phyloP scores from a whole-genome alignment of 2,113 vertebrate genomes.

The Pollimyrus isidori region DNA sequence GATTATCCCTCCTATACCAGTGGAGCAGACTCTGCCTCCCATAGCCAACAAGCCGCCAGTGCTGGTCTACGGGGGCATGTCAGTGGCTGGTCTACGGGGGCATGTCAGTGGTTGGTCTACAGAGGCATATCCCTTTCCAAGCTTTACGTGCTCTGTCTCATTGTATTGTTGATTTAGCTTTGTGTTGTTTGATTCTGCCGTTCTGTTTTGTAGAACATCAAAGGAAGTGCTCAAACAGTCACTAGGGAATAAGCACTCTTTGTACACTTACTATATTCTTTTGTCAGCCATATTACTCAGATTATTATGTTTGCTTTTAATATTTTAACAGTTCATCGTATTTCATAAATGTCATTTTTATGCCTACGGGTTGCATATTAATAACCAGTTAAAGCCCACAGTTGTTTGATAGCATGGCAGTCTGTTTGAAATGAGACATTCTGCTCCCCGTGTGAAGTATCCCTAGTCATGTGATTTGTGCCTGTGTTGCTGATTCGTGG shows the following conservation, averaged over 20 bases:
- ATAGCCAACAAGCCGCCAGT: background rate
- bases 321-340: background rate
- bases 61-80: constrained; percentile 26
- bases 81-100: too few species aligned
- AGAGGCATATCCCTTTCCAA: constrained; percentile 11
- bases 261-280: background rate
- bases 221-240: background rate
- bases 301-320: background rate
- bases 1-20: background rate
- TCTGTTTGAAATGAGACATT: constrained; percentile 28
- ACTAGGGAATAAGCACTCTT: background rate
- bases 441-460: background rate
- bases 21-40: background rate
- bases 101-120: constrained; percentile 30
- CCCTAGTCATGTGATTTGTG: background rate
- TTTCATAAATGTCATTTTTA: background rate
- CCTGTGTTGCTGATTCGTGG: background rate
- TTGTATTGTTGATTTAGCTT: background rate
- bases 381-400: background rate
- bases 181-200: background rate
- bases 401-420: constrained; percentile 9
- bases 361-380: background rate
- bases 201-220: background rate
- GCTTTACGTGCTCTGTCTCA: constrained; percentile 6
- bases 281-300: background rate